Conservation (phyloP, 2,888 invertebrate genomes). For the Furcula furcula region DNA sequence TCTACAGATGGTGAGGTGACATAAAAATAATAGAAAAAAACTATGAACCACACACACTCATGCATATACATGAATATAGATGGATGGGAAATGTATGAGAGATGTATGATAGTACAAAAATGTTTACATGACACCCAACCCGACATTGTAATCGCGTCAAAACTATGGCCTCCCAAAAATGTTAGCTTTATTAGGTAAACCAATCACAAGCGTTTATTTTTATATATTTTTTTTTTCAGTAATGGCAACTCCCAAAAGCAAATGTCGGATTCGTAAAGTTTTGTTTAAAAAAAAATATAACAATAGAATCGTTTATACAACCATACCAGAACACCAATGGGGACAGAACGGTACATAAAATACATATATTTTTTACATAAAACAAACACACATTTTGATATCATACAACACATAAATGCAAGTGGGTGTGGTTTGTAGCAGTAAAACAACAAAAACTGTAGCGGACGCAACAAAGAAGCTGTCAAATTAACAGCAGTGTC, state of each 20-base stretch:
- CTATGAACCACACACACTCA: conserved; percentile 79
- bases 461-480: conserved; percentile 46
- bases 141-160: conserved; percentile 61
- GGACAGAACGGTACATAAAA: conserved; percentile 21
- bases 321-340: conserved; percentile 36
- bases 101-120: conserved; percentile 40
- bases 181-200: conserved; percentile 73
- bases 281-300: conserved; percentile 29
- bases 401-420: conserved; percentile 69
- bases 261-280: conserved; percentile 70
- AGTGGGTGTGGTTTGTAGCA: conserved; percentile 76
- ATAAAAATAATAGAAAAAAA: conserved; percentile 34
- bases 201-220: conserved; percentile 73
- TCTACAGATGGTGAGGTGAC: conserved; percentile 42
- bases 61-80: conserved; percentile 66
- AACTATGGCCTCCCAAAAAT: conserved; percentile 39
- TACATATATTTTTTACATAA: conserved; percentile 22
- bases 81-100: conserved; percentile 39
- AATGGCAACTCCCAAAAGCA: conserved; percentile 75
- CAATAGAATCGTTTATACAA: conserved; percentile 17
- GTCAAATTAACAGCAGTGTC: conserved; percentile 3
- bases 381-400: conserved; percentile 38
- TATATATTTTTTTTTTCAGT: conserved; percentile 38
- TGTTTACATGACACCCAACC: conserved; percentile 60
- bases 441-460: conserved; percentile 57